Evolutionary conservation across 2,797 vertebrate genomes (phyloP).

Genomic region (Odontamblyopus lacepedii): DNA sequence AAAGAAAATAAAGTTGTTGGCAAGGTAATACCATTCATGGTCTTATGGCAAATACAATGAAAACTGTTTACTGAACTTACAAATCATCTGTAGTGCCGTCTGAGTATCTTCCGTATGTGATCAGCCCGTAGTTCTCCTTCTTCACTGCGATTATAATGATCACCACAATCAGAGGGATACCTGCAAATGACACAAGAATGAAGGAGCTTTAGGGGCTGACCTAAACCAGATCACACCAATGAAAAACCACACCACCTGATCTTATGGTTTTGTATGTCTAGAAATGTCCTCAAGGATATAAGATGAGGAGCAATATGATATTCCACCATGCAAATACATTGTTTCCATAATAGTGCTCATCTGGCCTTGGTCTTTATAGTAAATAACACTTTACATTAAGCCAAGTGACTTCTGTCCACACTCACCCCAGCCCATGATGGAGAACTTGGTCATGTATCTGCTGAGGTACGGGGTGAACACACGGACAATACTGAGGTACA

Average conservation of each 20-base stretch:
- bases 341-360: too few relatives aligned
- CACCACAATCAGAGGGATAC: slow-evolving; percentile 86
- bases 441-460: slow-evolving; percentile 94
- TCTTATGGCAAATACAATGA: too few relatives aligned
- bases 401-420: slow-evolving; percentile 15
- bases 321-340: too few relatives aligned
- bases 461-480: slow-evolving; percentile 94
- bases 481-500: slow-evolving; percentile 93
- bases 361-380: too few relatives aligned
- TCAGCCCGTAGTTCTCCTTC: slow-evolving; percentile 86
- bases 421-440: slow-evolving; percentile 93
- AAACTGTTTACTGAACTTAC: slow-evolving; percentile 75
- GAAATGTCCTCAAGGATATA: too few relatives aligned
- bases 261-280: too few relatives aligned
- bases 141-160: slow-evolving; percentile 83
- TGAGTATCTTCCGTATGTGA: slow-evolving; percentile 78
- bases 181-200: slow-evolving; percentile 60
- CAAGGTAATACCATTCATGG: too few relatives aligned
- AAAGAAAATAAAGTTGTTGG: background rate
- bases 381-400: too few relatives aligned
- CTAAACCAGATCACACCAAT: too few relatives aligned
- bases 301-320: too few relatives aligned
- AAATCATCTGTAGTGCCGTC: slow-evolving; percentile 83
- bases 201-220: background rate
- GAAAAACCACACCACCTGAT: too few relatives aligned